Evolutionary conservation across 2,888 invertebrate genomes (phyloP).

Genomic region (Sinhomidia bicolor): DNA sequence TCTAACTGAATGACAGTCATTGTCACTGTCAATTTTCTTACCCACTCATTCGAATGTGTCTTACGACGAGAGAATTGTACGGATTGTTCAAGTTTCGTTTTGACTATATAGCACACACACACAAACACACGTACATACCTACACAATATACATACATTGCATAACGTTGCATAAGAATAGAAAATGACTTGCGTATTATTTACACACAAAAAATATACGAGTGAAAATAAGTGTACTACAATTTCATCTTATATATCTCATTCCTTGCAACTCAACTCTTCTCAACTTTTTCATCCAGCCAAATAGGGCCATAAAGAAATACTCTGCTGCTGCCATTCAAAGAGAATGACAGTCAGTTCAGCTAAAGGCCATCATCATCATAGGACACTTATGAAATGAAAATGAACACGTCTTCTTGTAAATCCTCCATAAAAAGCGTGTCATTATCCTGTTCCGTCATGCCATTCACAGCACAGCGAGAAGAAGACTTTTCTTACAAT

Average conservation of each 20-base stretch:
- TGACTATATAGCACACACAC: no score
- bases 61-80: no score
- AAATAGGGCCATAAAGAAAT: constrained; percentile 54
- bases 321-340: constrained; percentile 21
- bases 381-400: constrained; percentile 25
- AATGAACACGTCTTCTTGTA: not conserved
- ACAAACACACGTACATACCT: no score
- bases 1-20: not conserved
- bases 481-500: not conserved
- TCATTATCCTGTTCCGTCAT: constrained; percentile 39
- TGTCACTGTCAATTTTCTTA: constrained; percentile 12
- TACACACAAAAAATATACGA: not conserved
- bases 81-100: no score
- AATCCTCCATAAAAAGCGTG: constrained; percentile 58
- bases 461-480: not conserved
- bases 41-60: not conserved
- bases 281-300: constrained; percentile 17
- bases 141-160: no score
- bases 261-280: not conserved
- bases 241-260: not conserved
- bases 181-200: no score
- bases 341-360: not conserved
- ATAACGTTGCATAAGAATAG: no score
- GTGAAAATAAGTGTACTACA: not conserved
- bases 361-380: constrained; percentile 8